These are phyloP conservation scores for Elaphurus davidianus DNA, from an alignment of 2,113 vertebrate species.

Conservation along the genomic window DNA sequence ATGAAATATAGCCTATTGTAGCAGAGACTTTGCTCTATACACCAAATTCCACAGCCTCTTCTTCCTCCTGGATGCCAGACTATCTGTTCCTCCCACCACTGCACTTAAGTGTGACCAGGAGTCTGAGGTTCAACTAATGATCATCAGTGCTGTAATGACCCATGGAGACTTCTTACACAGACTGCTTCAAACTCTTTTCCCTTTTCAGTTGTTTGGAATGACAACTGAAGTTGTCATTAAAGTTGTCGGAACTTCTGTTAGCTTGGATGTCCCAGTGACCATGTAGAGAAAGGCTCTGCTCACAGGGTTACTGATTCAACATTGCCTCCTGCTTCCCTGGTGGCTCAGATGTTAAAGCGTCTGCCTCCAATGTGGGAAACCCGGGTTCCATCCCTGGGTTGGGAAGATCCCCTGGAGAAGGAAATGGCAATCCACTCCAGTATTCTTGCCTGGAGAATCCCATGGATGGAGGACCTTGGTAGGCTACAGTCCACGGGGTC, in stretches of 20 bases:
- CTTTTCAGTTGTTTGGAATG: background rate
- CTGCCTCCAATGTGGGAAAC: too few species aligned
- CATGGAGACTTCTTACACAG: background rate
- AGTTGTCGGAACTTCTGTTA: background rate
- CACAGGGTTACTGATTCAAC: background rate
- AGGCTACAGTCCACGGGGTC: too few species aligned
- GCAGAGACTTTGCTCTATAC: background rate
- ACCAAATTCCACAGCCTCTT: background rate
- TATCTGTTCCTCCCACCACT: background rate
- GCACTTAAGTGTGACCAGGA: background rate
- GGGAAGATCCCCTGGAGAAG: too few species aligned
- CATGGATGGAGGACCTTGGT: too few species aligned
- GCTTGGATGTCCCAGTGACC: background rate
- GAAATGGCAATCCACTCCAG: too few species aligned
- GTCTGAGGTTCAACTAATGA: background rate
- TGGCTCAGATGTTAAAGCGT: too few species aligned
- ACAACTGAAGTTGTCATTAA: background rate
- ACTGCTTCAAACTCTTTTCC: background rate
- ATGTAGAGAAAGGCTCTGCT: background rate
- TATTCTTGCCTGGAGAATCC: too few species aligned
- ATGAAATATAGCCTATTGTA: background rate
- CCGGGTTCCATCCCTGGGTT: too few species aligned
- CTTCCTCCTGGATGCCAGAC: background rate
- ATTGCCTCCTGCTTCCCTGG: background rate
- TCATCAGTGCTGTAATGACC: background rate